Evolutionary conservation across 2,888 invertebrate species (phyloP), one percentile per base, ranked within the genome.

Genomic region (Thera obeliscata): DNA sequence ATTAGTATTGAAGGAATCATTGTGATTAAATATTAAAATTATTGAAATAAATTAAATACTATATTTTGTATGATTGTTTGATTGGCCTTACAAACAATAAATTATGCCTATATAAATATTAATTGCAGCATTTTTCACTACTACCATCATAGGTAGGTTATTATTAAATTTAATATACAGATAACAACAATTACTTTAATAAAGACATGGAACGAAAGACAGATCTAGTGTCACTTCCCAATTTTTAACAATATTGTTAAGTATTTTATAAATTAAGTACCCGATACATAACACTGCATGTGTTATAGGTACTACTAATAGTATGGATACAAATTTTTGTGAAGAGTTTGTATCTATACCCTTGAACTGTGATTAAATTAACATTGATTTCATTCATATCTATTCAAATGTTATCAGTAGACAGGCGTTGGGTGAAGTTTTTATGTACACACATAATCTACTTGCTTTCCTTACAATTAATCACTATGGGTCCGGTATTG

Each of bases 401-500:
- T 46, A 46, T 46, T 35, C 35, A 58, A 36, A 4, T 12, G 8
- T 55, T 49, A 57, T 43, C 43, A 22, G 46, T 41, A 58, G 48
- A 6, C 7, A 6, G 22, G 6, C 22, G 4, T 8, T 33, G 8
- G 9, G 6, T 43, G 70, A 73, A 69, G 35, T 49, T 8, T 48
- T 46, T 22, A 55, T 33, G 36, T 33, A 52, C 22, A 43, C 9
- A 43, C 33, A 38, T 11, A 22, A 56, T 50, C 11, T 69, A 69
- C 60, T 66, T 66, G 63, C 62, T 69, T n/a, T 66, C 63, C 43
- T 54, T 66, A 70, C 60, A 59, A 64, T 70, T 66, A 46, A 98
- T 89, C 54, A 99, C 96, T 49, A 98, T 92, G 0, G 99, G 99
- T 7, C 99, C 99, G 63, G 97, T 96, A 91, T 99, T 99, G 91